Conservation (phyloP, 1,140 invertebrate species). For the Stegodyphus mimosarum region DNA sequence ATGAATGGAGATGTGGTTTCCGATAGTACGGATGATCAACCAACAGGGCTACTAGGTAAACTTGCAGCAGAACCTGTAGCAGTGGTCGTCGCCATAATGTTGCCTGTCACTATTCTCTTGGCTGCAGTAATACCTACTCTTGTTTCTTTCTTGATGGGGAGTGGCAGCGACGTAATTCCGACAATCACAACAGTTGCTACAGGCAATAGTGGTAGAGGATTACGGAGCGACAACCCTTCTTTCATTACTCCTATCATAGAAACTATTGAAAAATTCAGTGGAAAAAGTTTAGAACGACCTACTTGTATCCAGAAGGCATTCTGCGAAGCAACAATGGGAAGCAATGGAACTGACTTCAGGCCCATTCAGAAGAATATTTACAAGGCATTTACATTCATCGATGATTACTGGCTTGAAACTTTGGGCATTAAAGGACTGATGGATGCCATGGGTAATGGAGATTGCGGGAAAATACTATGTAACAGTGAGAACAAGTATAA, state of each 20-base stretch:
- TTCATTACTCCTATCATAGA: conserved; percentile 14
- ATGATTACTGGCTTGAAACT: conserved; percentile 21
- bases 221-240: background rate
- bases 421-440: conserved; percentile 43
- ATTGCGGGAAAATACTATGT: conserved; percentile 26
- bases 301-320: conserved; percentile 32
- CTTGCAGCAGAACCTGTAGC: conserved; percentile 11
- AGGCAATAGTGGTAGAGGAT: background rate
- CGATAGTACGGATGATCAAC: background rate
- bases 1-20: background rate
- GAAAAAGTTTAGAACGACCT: background rate
- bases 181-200: conserved; percentile 26
- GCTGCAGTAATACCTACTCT: conserved; percentile 47
- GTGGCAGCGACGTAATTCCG: background rate
- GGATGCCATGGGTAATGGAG: conserved; percentile 3
- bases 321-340: conserved; percentile 26
- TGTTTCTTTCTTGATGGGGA: background rate
- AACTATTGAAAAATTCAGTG: conserved; percentile 13
- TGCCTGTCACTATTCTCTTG: conserved; percentile 44
- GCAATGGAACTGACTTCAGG: conserved; percentile 13
- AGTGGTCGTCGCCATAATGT: background rate
- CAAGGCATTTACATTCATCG: conserved; percentile 6
- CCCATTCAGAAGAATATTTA: conserved; percentile 26
- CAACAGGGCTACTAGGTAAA: conserved; percentile 24
- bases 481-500: no score